These are phyloP conservation scores for Cacoxenus indagator DNA, from an alignment of 2,888 invertebrate species.

Conservation along the genomic window DNA sequence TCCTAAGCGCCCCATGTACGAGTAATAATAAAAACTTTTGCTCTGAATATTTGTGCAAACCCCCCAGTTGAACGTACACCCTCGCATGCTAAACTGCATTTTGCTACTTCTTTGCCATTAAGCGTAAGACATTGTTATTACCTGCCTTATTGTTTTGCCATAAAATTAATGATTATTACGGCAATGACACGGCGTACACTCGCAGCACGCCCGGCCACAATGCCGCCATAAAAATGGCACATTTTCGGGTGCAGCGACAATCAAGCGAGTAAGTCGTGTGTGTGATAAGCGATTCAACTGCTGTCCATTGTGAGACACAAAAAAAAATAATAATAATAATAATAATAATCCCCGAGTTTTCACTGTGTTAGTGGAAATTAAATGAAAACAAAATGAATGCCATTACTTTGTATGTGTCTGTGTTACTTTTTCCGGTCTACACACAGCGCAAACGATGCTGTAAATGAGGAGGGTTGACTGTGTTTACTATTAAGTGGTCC, in stretches of 20 bases:
- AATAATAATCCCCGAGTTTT: constrained; percentile 32
- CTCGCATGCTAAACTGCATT: constrained; percentile 6
- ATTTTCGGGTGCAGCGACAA: constrained; percentile 35
- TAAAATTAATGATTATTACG: constrained; percentile 63
- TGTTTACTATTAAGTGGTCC: not conserved
- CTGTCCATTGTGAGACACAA: constrained; percentile 42
- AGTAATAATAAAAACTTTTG: constrained; percentile 56
- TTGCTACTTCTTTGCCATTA: constrained; percentile 41
- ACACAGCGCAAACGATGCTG: not conserved
- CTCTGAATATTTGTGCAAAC: constrained; percentile 42
- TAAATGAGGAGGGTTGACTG: not conserved
- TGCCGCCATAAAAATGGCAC: constrained; percentile 47
- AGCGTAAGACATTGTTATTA: constrained; percentile 55
- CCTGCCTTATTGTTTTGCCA: constrained; percentile 63
- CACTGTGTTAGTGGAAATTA: constrained; percentile 11
- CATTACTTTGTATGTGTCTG: not conserved
- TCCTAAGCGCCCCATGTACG: constrained; percentile 22
- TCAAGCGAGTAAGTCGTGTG: constrained; percentile 8
- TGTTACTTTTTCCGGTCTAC: not conserved
- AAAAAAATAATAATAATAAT: constrained; percentile 56
- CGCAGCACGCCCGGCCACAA: not conserved
- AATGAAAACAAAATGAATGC: constrained; percentile 28
- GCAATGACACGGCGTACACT: constrained; percentile 53
- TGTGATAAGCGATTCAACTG: constrained; percentile 32
- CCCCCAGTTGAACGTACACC: not conserved